Percentiles rank a stretch among this genome's conserved stretches.
phyloP scores from a whole-genome alignment of 2,888 invertebrate species.

The Cosmorhoe ocellata region DNA sequence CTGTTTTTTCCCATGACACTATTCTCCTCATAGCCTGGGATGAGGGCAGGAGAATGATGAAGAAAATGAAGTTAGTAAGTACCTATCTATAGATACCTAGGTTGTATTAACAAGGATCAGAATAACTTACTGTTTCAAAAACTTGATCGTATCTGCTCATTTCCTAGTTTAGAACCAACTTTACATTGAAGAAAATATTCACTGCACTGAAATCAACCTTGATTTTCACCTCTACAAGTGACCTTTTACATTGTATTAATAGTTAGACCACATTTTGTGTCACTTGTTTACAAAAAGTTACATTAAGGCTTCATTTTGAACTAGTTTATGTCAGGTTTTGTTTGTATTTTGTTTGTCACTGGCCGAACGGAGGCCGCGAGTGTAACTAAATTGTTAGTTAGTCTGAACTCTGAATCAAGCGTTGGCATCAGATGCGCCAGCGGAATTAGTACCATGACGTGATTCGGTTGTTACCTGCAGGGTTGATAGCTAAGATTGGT shows the following conservation, averaged over 20 bases:
- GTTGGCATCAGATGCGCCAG: slow-evolving; percentile 61
- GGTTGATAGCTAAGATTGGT: slow-evolving; percentile 32
- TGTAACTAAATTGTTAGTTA: slow-evolving; percentile 66
- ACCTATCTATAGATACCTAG: too few relatives aligned
- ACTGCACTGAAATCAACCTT: slow-evolving; percentile 21
- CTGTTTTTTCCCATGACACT: too few relatives aligned
- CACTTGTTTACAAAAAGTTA: too few relatives aligned
- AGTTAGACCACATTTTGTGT: background rate
- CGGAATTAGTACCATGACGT: slow-evolving; percentile 62
- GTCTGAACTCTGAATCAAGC: slow-evolving; percentile 61
- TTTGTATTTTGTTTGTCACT: slow-evolving; percentile 36
- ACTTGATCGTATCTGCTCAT: slow-evolving; percentile 26
- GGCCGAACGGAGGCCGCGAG: slow-evolving; percentile 52
- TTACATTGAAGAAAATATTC: slow-evolving; percentile 12
- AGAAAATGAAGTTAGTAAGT: too few relatives aligned
- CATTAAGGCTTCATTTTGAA: slow-evolving; percentile 6
- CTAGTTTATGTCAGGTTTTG: slow-evolving; percentile 11
- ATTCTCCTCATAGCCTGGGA: too few relatives aligned
- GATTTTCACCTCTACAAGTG: slow-evolving; percentile 18
- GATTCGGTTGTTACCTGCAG: slow-evolving; percentile 42
- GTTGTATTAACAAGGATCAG: too few relatives aligned
- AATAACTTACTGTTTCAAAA: slow-evolving; percentile 20
- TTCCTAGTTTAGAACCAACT: slow-evolving; percentile 1
- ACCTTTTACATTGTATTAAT: slow-evolving; percentile 15
- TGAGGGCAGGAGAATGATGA: too few relatives aligned